These are phyloP conservation scores for Sprattus sprattus DNA, from an alignment of 2,113 vertebrate species.

Conservation along the genomic window DNA sequence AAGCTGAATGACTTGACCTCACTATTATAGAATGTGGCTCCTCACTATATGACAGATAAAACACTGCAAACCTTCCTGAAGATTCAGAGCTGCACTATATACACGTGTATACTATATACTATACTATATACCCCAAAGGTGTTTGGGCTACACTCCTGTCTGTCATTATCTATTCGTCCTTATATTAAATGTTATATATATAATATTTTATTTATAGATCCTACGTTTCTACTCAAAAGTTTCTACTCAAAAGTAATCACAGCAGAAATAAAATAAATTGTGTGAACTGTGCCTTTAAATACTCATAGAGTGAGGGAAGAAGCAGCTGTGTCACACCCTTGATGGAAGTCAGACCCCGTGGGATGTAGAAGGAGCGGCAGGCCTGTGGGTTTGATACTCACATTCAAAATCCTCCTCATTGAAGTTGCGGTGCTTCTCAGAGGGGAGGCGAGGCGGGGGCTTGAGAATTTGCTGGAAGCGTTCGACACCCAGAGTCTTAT, in stretches of 20 bases:
- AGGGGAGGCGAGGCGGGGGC: constrained; percentile 62
- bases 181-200: too few species aligned
- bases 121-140: too few species aligned
- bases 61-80: neutral
- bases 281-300: too few species aligned
- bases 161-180: neutral
- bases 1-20: neutral
- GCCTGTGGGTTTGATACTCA: constrained; percentile 42
- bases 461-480: constrained; percentile 82
- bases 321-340: neutral
- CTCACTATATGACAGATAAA: too few species aligned
- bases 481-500: constrained; percentile 79
- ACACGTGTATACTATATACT: too few species aligned
- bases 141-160: too few species aligned
- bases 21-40: too few species aligned
- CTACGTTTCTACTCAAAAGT: too few species aligned
- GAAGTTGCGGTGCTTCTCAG: constrained; percentile 79
- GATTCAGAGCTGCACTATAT: neutral
- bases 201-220: too few species aligned
- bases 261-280: too few species aligned
- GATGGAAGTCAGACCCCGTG: neutral
- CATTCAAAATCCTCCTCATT: constrained; percentile 85
- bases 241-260: too few species aligned
- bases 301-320: neutral
- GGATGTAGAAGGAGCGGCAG: neutral